phyloP scores from a whole-genome alignment of 2,113 vertebrate genomes.

The Paralichthys olivaceus region DNA sequence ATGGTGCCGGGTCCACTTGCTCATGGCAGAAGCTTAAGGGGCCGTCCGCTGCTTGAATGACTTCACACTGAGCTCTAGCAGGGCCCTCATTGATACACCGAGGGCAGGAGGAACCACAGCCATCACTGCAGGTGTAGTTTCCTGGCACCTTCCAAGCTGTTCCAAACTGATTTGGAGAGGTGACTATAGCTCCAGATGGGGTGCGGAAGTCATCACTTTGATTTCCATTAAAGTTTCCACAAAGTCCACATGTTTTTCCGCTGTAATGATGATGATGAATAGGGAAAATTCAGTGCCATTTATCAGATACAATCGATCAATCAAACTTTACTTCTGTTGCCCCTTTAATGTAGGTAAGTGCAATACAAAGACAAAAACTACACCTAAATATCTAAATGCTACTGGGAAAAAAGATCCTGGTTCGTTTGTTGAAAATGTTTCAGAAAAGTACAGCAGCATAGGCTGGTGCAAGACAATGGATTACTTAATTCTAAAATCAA shows the following conservation, averaged over 20 bases:
- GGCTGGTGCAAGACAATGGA: no score
- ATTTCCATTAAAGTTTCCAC: slow-evolving; percentile 78
- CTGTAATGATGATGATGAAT: slow-evolving; percentile 1
- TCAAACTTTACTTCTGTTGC: no score
- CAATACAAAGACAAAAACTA: neutral
- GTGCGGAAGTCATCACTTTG: slow-evolving; percentile 65
- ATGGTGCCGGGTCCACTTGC: slow-evolving; percentile 51
- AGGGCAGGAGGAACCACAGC: slow-evolving; percentile 47
- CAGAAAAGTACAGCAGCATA: no score
- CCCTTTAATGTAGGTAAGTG: no score
- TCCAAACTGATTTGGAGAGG: slow-evolving; percentile 46
- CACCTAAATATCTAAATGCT: no score
- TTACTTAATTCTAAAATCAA: no score
- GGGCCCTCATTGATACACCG: slow-evolving; percentile 38
- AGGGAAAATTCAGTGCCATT: neutral
- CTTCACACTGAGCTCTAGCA: slow-evolving; percentile 52
- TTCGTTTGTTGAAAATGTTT: no score
- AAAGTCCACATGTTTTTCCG: slow-evolving; percentile 70
- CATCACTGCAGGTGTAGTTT: slow-evolving; percentile 50
- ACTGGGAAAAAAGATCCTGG: no score
- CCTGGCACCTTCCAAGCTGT: slow-evolving; percentile 60
- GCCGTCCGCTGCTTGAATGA: slow-evolving; percentile 57
- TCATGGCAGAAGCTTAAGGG: slow-evolving; percentile 72
- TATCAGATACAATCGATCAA: neutral
- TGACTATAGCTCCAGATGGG: slow-evolving; percentile 40